A percentile compares a stretch with the other conserved stretches of the same genome.
Conservation (phyloP, 2,888 invertebrate genomes). For the Nomada hirtipes region DNA sequence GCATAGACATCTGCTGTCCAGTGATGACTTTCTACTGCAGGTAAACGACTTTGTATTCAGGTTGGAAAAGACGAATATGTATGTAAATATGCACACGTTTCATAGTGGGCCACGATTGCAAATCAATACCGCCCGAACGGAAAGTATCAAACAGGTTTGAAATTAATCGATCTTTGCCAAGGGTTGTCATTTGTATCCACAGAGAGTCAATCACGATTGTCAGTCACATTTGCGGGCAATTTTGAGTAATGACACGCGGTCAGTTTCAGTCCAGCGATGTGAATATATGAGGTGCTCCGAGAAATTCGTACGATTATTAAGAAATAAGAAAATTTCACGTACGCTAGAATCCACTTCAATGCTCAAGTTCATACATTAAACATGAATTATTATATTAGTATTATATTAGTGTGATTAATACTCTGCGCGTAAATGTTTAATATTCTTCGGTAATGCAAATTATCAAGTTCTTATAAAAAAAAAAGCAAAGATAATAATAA, state of each 20-base stretch:
- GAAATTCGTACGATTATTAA: not conserved
- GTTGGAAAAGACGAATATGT: not conserved
- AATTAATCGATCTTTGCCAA: slow-evolving; percentile 40
- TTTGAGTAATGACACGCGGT: slow-evolving; percentile 34
- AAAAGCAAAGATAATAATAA: no score
- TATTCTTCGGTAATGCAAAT: no score
- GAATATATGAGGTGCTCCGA: not conserved
- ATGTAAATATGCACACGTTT: not conserved
- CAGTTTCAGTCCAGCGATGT: not conserved
- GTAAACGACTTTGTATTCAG: not conserved
- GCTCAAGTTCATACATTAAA: no score
- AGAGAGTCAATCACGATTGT: slow-evolving; percentile 25
- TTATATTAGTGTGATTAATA: no score
- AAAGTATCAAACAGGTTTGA: slow-evolving; percentile 35
- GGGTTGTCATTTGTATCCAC: slow-evolving; percentile 18
- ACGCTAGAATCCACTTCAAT: no score
- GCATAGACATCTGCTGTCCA: no score
- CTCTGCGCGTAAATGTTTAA: no score
- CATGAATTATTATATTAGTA: no score
- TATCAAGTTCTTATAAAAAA: no score
- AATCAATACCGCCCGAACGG: not conserved
- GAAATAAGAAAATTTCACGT: not conserved
- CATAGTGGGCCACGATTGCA: not conserved
- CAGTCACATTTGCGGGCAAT: slow-evolving; percentile 28
- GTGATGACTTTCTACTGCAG: no score